Evolutionary conservation across 2,797 vertebrate species (phyloP).

Genomic region (Ctenochaetus hawaiiensis): DNA sequence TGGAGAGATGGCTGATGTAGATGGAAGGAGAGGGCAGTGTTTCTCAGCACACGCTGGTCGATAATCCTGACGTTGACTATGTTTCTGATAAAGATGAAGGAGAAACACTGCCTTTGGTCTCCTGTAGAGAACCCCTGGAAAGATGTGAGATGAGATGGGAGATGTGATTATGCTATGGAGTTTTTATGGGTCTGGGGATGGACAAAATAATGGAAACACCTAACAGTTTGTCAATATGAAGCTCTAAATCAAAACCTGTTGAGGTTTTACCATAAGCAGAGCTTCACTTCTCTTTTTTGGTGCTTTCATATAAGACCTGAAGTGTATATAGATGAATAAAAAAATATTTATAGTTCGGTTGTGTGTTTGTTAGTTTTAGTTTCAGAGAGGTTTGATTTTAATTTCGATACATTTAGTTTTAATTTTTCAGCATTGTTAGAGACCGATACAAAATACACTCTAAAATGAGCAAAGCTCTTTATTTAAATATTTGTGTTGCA

Average conservation of each 20-base stretch:
- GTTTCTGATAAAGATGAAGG: conserved; percentile 8
- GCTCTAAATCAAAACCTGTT: background rate
- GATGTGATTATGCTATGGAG: background rate
- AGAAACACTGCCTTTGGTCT: conserved; percentile 16
- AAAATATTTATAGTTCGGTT: no score
- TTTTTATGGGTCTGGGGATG: background rate
- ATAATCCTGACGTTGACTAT: background rate
- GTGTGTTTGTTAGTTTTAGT: no score
- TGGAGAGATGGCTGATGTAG: conserved; percentile 59
- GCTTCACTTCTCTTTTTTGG: background rate
- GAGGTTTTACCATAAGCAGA: background rate
- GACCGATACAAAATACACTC: no score
- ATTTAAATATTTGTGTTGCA: no score
- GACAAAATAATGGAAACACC: conserved; percentile 64
- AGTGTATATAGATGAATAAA: background rate
- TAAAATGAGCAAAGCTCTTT: no score
- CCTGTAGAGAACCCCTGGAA: background rate
- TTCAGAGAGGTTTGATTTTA: no score
- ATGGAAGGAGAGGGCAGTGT: conserved; percentile 14
- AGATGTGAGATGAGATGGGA: background rate
- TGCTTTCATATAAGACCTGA: background rate
- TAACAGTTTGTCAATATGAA: background rate
- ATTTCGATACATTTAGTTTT: no score
- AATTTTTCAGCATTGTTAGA: no score
- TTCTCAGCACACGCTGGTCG: background rate